phyloP scores from a whole-genome alignment of 2,888 invertebrate species.

The Leptothorax acervorum region DNA sequence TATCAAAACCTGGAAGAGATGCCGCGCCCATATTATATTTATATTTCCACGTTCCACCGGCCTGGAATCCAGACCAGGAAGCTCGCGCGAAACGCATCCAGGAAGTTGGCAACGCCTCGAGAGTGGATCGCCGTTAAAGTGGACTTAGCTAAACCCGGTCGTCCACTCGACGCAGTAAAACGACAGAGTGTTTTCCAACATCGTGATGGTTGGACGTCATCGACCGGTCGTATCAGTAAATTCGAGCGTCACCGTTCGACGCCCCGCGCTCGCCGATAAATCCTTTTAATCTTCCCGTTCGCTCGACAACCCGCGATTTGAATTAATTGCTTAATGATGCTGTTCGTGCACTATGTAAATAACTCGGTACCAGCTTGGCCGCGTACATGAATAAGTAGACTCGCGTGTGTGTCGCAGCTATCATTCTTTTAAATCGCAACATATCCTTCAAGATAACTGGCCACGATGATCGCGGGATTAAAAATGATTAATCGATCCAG shows the following conservation, averaged over 20 bases:
- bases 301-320: not conserved
- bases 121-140: conserved; percentile 38
- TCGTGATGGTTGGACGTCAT: not conserved
- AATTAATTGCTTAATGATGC: conserved; percentile 43
- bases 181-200: conserved; percentile 14
- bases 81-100: conserved; percentile 28
- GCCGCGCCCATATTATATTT: conserved; percentile 48
- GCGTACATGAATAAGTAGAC: not conserved
- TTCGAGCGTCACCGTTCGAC: conserved; percentile 16
- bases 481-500: conserved; percentile 6
- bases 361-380: not conserved
- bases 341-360: conserved; percentile 24
- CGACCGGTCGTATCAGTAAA: conserved; percentile 26
- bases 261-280: not conserved
- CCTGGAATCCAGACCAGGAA: conserved; percentile 56
- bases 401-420: not conserved
- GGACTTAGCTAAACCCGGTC: conserved; percentile 7
- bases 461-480: not conserved
- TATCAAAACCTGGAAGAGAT: conserved; percentile 20
- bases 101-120: conserved; percentile 45
- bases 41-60: conserved; percentile 45
- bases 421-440: not conserved
- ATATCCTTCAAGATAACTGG: not conserved
- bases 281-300: conserved; percentile 5
- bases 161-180: conserved; percentile 20